A percentile compares a stretch with the other conserved stretches of the same genome.
These are phyloP conservation scores for Danio albolineatus DNA, from an alignment of 2,797 vertebrate genomes.

Conservation along the genomic window DNA sequence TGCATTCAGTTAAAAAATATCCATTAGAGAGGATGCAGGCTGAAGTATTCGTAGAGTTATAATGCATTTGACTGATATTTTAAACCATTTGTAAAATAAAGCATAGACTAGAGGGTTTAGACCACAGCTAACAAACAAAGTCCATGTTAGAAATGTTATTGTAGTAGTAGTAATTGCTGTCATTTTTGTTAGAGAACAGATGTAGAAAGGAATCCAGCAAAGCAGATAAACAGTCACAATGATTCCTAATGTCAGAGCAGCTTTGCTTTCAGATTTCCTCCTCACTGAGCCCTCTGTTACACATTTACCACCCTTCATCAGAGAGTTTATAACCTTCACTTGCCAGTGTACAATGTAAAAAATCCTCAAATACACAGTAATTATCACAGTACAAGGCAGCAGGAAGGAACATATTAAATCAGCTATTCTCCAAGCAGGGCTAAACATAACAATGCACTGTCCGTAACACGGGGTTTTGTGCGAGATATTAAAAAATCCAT, in stretches of 20 bases:
- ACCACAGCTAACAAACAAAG: not conserved
- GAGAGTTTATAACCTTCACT: conserved; percentile 21
- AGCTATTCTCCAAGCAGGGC: not conserved
- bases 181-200: conserved; percentile 12
- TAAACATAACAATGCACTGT: conserved; percentile 55
- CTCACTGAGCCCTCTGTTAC: not conserved
- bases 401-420: not conserved
- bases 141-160: not conserved
- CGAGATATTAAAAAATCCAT: conserved; percentile 43
- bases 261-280: conserved; percentile 14
- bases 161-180: not conserved
- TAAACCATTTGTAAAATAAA: conserved; percentile 19
- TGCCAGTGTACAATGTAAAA: conserved; percentile 7
- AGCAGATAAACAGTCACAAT: conserved; percentile 5
- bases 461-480: conserved; percentile 59
- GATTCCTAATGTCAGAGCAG: conserved; percentile 19
- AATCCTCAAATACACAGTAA: conserved; percentile 6
- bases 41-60: not conserved
- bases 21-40: not conserved
- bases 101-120: conserved; percentile 2
- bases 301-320: not conserved
- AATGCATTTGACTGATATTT: conserved; percentile 5
- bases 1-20: conserved; percentile 1
- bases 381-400: conserved; percentile 17
- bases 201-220: conserved; percentile 10